Evolutionary conservation across 2,888 invertebrate species (phyloP).

Genomic region (Habroteleia sp.): DNA sequence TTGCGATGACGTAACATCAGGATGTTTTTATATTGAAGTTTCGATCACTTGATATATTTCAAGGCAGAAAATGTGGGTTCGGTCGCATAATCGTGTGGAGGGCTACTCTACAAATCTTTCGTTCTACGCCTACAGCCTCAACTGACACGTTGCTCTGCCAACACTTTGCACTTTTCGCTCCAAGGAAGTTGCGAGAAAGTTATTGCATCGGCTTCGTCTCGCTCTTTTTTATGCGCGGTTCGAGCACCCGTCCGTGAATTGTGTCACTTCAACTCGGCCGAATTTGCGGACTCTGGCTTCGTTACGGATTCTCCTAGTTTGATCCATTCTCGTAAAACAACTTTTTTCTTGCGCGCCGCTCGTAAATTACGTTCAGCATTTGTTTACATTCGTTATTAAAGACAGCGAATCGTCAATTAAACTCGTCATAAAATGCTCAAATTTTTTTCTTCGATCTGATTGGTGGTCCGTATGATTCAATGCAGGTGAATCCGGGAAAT

Average conservation of each 20-base stretch:
- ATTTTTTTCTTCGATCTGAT: slow-evolving; percentile 1
- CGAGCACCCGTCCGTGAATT: slow-evolving; percentile 16
- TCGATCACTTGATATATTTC: slow-evolving; percentile 40
- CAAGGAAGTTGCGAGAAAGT: slow-evolving; percentile 50
- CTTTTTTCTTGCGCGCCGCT: slow-evolving; percentile 11
- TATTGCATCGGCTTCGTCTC: slow-evolving; percentile 33
- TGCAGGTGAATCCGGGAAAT: background rate
- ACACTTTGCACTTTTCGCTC: slow-evolving; percentile 41
- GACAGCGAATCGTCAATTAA: slow-evolving; percentile 16
- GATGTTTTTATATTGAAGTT: slow-evolving; percentile 24
- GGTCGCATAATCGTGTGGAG: slow-evolving; percentile 27
- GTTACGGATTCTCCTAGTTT: slow-evolving; percentile 17
- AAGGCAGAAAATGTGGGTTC: slow-evolving; percentile 40
- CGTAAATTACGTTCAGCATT: slow-evolving; percentile 33
- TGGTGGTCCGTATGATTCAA: slow-evolving; percentile 2
- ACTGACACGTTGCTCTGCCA: slow-evolving; percentile 21
- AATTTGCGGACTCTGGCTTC: slow-evolving; percentile 13
- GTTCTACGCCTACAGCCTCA: slow-evolving; percentile 39
- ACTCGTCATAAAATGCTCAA: slow-evolving; percentile 13
- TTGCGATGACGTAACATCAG: slow-evolving; percentile 18
- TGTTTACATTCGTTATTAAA: slow-evolving; percentile 29
- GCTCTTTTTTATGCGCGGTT: slow-evolving; percentile 14
- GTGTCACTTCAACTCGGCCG: slow-evolving; percentile 28
- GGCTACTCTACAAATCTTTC: slow-evolving; percentile 51
- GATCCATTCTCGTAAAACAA: slow-evolving; percentile 23